Percentiles rank a stretch among this genome's conserved stretches.
Conservation (phyloP, 2,888 invertebrate genomes). For the Nemurella pictetii region DNA sequence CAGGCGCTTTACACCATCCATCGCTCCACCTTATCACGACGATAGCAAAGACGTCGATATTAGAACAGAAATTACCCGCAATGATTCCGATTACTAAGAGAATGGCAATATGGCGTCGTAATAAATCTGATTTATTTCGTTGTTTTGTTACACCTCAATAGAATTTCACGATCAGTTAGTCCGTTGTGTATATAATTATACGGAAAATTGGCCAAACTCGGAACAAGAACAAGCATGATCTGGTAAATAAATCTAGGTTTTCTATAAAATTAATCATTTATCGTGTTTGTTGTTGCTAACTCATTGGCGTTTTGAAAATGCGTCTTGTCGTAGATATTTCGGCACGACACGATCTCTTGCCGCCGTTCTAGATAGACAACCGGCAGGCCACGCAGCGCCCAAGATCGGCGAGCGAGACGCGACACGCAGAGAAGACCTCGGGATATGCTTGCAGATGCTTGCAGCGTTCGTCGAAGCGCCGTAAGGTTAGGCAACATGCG, state of each 20-base stretch:
- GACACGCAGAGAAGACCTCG: no score
- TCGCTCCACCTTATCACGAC: conserved; percentile 6
- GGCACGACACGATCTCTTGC: neutral
- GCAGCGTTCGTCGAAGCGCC: neutral
- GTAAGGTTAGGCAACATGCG: neutral
- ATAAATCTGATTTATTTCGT: neutral
- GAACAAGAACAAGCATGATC: neutral
- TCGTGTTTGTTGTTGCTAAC: neutral
- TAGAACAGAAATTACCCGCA: neutral
- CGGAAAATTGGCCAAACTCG: neutral
- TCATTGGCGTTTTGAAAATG: no score
- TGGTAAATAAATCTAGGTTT: neutral
- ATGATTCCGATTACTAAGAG: neutral
- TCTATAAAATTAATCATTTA: neutral
- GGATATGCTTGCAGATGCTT: no score
- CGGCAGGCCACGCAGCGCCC: neutral
- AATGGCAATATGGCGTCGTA: neutral
- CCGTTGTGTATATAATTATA: neutral
- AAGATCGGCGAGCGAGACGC: no score
- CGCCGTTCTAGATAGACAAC: neutral
- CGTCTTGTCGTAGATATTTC: neutral
- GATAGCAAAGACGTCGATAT: neutral
- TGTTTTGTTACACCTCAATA: neutral
- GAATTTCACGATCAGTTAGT: neutral
- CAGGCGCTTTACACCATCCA: neutral